Evolutionary conservation across 1,140 invertebrate genomes (phyloP).

Genomic region (Drosophila grimshawi): DNA sequence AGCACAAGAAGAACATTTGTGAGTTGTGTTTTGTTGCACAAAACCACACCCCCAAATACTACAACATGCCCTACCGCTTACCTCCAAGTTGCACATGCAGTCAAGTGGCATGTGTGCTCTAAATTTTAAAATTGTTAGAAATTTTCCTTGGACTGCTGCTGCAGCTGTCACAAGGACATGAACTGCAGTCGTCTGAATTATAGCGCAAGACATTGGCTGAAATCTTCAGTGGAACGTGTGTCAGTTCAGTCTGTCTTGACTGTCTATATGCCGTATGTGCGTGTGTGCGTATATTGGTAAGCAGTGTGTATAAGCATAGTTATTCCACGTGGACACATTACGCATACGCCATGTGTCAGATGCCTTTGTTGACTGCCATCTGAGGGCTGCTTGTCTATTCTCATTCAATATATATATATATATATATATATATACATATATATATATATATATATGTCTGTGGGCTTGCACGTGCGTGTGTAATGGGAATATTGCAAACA

Average conservation of each 20-base stretch:
- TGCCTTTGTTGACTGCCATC: not conserved
- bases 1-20: slow-evolving; percentile 29
- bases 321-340: slow-evolving; percentile 60
- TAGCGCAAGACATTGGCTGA: slow-evolving; percentile 63
- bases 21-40: slow-evolving; percentile 9
- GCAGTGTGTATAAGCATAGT: slow-evolving; percentile 29
- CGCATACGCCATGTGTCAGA: slow-evolving; percentile 65
- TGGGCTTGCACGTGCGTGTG: not conserved
- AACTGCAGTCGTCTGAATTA: slow-evolving; percentile 68
- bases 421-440: too few species aligned
- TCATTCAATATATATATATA: not conserved
- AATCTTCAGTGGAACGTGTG: slow-evolving; percentile 40
- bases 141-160: slow-evolving; percentile 61
- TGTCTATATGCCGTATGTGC: not conserved
- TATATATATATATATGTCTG: too few species aligned
- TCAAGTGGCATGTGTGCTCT: slow-evolving; percentile 65
- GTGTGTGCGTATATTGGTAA: not conserved
- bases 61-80: not conserved
- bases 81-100: not conserved
- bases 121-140: slow-evolving; percentile 78
- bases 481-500: slow-evolving; percentile 20
- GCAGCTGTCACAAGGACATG: slow-evolving; percentile 68
- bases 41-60: not conserved
- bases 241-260: slow-evolving; percentile 14
- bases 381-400: slow-evolving; percentile 8